phyloP scores from a whole-genome alignment of 2,797 vertebrate species.

The Chlorospingus flavigularis region DNA sequence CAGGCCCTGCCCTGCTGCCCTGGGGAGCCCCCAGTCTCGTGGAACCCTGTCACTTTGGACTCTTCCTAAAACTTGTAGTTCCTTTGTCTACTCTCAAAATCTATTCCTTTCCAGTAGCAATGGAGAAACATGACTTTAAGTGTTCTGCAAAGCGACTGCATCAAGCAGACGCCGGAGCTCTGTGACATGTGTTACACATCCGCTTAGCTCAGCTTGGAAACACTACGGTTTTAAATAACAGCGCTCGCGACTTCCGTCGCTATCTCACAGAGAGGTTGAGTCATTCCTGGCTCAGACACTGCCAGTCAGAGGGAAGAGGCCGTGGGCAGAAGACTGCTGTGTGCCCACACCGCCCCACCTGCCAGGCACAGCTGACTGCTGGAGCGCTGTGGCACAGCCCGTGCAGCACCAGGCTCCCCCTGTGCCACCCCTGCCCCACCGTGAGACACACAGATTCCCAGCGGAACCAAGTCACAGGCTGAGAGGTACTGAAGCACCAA shows the following conservation, averaged over 20 bases:
- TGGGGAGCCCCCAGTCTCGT: rapidly evolving
- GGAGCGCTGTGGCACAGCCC: not conserved
- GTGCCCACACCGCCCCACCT: not conserved
- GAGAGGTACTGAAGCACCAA: rapidly evolving
- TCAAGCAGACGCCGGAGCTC: not conserved
- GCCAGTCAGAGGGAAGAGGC: not conserved
- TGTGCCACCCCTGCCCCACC: not conserved
- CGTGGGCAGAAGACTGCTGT: not conserved
- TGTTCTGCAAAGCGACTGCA: not conserved
- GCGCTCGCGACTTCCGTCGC: rapidly evolving
- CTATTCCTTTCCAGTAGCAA: not conserved
- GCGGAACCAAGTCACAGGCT: rapidly evolving
- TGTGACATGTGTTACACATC: not conserved
- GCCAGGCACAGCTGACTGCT: not conserved
- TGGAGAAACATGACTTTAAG: not conserved
- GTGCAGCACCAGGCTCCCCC: rapidly evolving
- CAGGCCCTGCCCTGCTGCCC: not conserved
- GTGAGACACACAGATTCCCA: not conserved
- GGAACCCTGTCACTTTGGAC: not conserved
- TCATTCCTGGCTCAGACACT: not conserved
- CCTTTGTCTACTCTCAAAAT: not conserved
- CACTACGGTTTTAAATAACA: not conserved
- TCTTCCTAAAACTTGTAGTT: not conserved
- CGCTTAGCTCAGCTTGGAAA: not conserved
- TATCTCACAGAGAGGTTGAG: not conserved